Evolutionary conservation across 2,113 vertebrate genomes (phyloP), one percentile per base, ranked within the genome.

Genomic region (Zosterops lateralis): DNA sequence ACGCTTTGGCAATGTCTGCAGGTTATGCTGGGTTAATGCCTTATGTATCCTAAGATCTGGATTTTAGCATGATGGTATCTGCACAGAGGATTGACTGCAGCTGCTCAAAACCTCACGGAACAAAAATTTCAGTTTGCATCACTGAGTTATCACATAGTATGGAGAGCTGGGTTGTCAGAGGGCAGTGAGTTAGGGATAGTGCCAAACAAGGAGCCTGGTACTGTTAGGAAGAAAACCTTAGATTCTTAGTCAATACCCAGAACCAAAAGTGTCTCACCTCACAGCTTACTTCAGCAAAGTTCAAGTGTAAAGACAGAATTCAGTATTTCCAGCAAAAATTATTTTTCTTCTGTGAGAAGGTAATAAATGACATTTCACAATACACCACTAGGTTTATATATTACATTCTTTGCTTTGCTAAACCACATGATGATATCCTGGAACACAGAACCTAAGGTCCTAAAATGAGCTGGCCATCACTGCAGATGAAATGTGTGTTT

Each of bases 311-410:
- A 54, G 53, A 66, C 34, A 85, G 15, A 85, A 54, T 60, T 83
- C 10, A 67, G 26, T 68, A 92, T 36, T 91, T 84, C 72, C n/a
- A 93, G 61, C 65, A 89, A 44, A 89, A 94, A 93, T 87, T 48
- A 60, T 73, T 95, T 89, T 71, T 95, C 81, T 70, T 78, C 54
- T 82, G 25, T 32, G 44, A 94, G 60, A 96, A 89, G n/a, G 82
- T 80, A 95, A 87, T 56, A 95, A 90, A 80, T 87, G 48, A 82
- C 53, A 87, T 92, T 85, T 94, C 77, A 80, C 66, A 94, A 91
- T 84, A 92, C 13, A 76, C 5, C 38, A 66, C 32, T 7, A 6
- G 45, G 40, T 89, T 77, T 73, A 38, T 50, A 56, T 12, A 73
- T n/a, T 90, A n/a, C 42, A 48, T 68, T 34, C 48, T 45, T 34